Evolutionary conservation across 2,113 vertebrate species (phyloP).

Genomic region (Indri indri): DNA sequence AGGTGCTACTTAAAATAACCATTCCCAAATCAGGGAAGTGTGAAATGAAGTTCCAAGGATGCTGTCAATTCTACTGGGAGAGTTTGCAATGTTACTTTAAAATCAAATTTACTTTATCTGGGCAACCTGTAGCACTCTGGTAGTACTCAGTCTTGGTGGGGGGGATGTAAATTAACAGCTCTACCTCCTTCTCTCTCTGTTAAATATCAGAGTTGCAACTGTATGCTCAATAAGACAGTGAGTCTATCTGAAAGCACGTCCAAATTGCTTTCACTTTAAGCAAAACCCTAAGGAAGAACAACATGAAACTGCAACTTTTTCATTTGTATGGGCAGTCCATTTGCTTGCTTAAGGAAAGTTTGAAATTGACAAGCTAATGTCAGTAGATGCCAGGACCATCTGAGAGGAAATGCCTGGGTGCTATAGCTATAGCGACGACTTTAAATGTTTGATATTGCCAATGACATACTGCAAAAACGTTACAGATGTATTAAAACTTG

Average conservation of each 20-base stretch:
- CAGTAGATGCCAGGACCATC: constrained; percentile 55
- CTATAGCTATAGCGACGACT: background rate
- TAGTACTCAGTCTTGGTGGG: background rate
- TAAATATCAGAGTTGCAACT: background rate
- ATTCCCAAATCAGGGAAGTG: constrained; percentile 48
- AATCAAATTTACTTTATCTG: background rate
- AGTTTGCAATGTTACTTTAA: background rate
- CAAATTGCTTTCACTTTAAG: constrained; percentile 15
- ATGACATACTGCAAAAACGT: background rate
- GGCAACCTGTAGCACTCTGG: background rate
- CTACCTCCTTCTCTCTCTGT: background rate
- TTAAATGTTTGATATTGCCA: background rate
- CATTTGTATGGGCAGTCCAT: background rate
- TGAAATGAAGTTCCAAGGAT: constrained; percentile 45
- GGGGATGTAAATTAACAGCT: background rate
- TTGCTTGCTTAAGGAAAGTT: constrained; percentile 59
- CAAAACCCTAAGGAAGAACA: background rate
- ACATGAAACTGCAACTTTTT: constrained; percentile 6
- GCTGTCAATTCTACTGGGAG: background rate
- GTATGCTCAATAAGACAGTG: background rate
- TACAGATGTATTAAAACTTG: background rate
- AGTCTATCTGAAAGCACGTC: background rate
- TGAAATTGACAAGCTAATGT: constrained; percentile 50
- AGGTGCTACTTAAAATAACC: constrained; percentile 69
- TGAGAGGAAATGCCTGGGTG: constrained; percentile 59